These are phyloP conservation scores for Nerophis lumbriciformis DNA, from an alignment of 2,113 vertebrate species.

Conservation along the genomic window DNA sequence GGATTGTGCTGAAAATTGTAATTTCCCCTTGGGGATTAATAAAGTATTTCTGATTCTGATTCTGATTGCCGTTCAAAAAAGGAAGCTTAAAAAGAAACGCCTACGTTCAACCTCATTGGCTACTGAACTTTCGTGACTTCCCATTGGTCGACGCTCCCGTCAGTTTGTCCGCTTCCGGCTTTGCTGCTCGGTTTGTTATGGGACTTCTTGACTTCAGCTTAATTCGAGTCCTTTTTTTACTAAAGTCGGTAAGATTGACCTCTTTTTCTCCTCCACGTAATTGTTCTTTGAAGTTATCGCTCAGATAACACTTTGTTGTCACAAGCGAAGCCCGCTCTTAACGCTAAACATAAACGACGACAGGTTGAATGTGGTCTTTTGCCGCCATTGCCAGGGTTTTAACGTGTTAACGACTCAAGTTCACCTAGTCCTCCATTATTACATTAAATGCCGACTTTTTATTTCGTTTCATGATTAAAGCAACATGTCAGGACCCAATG, in stretches of 20 bases:
- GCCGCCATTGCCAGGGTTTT: not conserved
- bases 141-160: conserved; percentile 48
- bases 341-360: not conserved
- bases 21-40: too few species aligned
- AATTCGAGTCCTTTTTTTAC: not conserved
- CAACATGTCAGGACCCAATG: conserved; percentile 59
- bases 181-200: conserved; percentile 40
- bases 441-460: not conserved
- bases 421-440: not conserved
- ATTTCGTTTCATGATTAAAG: not conserved
- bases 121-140: not conserved
- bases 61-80: not conserved
- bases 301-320: not conserved
- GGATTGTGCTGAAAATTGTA: too few species aligned
- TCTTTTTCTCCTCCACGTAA: not conserved
- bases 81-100: not conserved
- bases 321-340: not conserved
- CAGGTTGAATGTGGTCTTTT: too few species aligned
- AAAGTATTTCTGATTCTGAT: too few species aligned
- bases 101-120: not conserved
- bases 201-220: conserved; percentile 29
- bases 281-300: not conserved
- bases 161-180: conserved; percentile 57
- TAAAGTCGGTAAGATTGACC: conserved; percentile 32
- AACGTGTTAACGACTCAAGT: not conserved